Evolutionary conservation across 2,113 vertebrate species (phyloP).

Genomic region (Daboia siamensis): DNA sequence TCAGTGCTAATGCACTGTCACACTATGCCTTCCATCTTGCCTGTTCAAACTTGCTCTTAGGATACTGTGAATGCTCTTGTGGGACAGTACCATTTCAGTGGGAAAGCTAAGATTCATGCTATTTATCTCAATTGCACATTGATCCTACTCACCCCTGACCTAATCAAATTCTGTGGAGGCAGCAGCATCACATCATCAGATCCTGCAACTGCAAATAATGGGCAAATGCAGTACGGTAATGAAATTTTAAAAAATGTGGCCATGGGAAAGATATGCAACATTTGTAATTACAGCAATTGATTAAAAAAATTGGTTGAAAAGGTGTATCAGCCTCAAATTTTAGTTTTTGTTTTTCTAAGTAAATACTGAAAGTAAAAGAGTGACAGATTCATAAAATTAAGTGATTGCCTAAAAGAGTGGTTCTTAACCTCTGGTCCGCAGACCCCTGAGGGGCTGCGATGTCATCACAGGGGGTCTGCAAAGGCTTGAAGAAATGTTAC

Average conservation of each 20-base stretch:
- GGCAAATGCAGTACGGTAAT: not conserved
- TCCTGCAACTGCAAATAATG: not conserved
- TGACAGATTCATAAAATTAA: not conserved
- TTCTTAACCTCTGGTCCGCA: too few species aligned
- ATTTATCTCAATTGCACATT: not conserved
- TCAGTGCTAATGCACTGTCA: too few species aligned
- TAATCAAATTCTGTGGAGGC: not conserved
- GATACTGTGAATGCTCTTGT: not conserved
- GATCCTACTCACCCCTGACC: not conserved
- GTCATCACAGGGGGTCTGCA: too few species aligned
- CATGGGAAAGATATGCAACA: not conserved
- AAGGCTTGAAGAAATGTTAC: too few species aligned
- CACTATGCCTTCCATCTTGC: not conserved
- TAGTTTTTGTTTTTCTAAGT: not conserved
- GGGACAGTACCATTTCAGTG: not conserved
- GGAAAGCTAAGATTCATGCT: not conserved
- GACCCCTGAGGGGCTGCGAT: too few species aligned
- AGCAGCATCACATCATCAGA: not conserved
- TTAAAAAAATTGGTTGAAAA: not conserved
- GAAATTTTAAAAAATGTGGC: not conserved
- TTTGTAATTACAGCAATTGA: not conserved
- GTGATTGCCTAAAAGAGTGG: not conserved
- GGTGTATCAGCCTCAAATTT: not conserved
- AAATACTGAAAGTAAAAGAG: not conserved
- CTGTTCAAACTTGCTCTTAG: not conserved